Evolutionary conservation across 2,888 invertebrate genomes (phyloP), one percentile per base, ranked within the genome.

Genomic region (Alviniconcha strummeri): DNA sequence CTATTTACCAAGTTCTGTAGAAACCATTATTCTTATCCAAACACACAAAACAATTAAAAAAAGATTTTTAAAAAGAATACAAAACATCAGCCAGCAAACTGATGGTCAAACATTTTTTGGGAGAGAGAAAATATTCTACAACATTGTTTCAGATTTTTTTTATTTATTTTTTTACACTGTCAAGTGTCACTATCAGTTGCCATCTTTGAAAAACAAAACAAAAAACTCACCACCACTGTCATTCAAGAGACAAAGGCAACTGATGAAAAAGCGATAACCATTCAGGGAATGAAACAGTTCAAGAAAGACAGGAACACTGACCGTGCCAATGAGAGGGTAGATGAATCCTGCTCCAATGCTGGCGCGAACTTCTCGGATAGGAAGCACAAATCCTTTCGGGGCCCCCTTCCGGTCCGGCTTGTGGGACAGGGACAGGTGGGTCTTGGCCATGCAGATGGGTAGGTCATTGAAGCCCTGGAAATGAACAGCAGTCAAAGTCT

Each of bases 361-460:
- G 6, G 97, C 96, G 91, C 97, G 96, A 71, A 98, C 96, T 91
- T 97, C 97, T 88, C 96, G 96, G 88, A 99, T 96, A 55, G 96
- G 96, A 19, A 99, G 95, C 0, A 95, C 96, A 94, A 99, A 99
- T 57, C 96, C 97, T 36, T 95, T 96, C 0, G 99, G 99, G 0
- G 98, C 98, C 56, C 99, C 99, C 94, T 99, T 99, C 83, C 97
- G 94, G 8, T 95, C 94, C 4, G 98, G 96, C 94, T 99, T 97
- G 83, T 97, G 97, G 0, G 98, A 97, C 77, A 99, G 94, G 0
- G 99, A 99, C 89, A 97, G 95, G 0, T 98, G 97, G 0, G 99
- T 99, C 95, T 99, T 99, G 0, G 99, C 98, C 98, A 99, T 99
- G 93, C 99, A 99, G 87, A 99, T 95, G 0, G 99, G 98, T 86